These are phyloP conservation scores for Drosophila gunungcola DNA, from an alignment of 1,140 invertebrate species.

Conservation along the genomic window DNA sequence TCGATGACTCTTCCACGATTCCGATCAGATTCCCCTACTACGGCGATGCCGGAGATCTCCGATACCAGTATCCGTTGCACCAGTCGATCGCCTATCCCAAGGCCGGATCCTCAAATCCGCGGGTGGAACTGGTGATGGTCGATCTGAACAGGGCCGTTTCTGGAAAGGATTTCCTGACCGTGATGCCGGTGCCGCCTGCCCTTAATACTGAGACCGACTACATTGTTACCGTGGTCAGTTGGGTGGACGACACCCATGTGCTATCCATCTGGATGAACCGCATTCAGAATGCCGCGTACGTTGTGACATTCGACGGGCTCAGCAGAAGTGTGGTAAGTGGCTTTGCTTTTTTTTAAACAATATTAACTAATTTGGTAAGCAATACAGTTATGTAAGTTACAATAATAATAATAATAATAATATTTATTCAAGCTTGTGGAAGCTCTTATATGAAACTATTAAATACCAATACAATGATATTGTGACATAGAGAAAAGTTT, in stretches of 20 bases:
- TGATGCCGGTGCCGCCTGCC: conserved; percentile 68
- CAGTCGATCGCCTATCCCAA: conserved; percentile 94
- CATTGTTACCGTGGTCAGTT: conserved; percentile 87
- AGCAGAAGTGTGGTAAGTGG: conserved; percentile 56
- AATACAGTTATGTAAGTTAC: too few species aligned
- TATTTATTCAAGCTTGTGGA: too few species aligned
- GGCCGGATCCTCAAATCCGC: conserved; percentile 86
- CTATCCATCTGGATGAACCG: conserved; percentile 94
- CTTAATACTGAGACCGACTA: conserved; percentile 75
- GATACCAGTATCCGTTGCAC: conserved; percentile 89
- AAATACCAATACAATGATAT: too few species aligned
- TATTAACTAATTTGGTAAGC: too few species aligned
- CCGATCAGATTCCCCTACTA: conserved; percentile 89
- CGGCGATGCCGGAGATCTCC: conserved; percentile 88
- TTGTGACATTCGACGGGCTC: conserved; percentile 70
- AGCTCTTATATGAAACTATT: too few species aligned
- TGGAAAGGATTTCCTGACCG: conserved; percentile 53
- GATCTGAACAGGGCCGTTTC: conserved; percentile 57
- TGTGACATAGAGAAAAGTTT: too few species aligned
- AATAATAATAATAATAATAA: too few species aligned
- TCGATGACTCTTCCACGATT: conserved; percentile 91
- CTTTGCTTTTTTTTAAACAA: too few species aligned
- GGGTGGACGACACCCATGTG: conserved; percentile 88
- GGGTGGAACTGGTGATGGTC: conserved; percentile 79
- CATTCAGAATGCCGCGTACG: conserved; percentile 89